phyloP scores from a whole-genome alignment of 2,797 vertebrate genomes.

The Rhodeus uyekii region DNA sequence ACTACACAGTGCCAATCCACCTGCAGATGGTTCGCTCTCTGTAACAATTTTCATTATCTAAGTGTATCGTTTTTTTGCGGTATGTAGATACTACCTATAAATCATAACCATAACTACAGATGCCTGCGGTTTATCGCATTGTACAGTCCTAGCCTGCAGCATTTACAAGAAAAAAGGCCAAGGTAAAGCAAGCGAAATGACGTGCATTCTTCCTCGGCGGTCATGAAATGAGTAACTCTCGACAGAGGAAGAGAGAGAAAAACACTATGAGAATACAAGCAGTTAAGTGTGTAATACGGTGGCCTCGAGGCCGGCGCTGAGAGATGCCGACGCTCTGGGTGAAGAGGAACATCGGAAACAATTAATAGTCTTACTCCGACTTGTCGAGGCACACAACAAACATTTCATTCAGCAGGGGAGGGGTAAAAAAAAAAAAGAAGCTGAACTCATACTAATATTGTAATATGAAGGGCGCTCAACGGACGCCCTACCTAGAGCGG shows the following conservation, averaged over 20 bases:
- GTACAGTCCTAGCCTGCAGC: constrained; percentile 63
- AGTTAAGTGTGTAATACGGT: constrained; percentile 79
- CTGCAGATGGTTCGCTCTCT: constrained; percentile 54
- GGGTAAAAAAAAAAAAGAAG: constrained; percentile 36
- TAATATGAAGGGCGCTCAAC: constrained; percentile 2
- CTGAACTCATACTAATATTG: constrained; percentile 26
- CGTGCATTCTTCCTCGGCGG: constrained; percentile 66
- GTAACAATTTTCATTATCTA: constrained; percentile 57
- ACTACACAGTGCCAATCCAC: constrained; percentile 49
- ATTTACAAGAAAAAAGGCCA: constrained; percentile 68
- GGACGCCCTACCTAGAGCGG: not conserved
- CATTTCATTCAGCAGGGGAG: constrained; percentile 48
- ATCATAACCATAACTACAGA: constrained; percentile 63
- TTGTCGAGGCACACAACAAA: constrained; percentile 61
- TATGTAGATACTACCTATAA: constrained; percentile 60
- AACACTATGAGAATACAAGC: constrained; percentile 75
- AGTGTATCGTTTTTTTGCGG: constrained; percentile 50
- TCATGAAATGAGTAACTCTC: constrained; percentile 74
- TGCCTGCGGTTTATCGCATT: constrained; percentile 57
- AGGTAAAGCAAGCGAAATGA: constrained; percentile 68
- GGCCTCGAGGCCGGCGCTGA: constrained; percentile 75
- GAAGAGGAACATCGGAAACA: constrained; percentile 64
- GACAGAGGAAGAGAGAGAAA: constrained; percentile 70
- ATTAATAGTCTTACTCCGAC: constrained; percentile 70
- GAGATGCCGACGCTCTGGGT: constrained; percentile 71